phyloP scores from a whole-genome alignment of 2,888 invertebrate species.

The Boloria euphrosyne region DNA sequence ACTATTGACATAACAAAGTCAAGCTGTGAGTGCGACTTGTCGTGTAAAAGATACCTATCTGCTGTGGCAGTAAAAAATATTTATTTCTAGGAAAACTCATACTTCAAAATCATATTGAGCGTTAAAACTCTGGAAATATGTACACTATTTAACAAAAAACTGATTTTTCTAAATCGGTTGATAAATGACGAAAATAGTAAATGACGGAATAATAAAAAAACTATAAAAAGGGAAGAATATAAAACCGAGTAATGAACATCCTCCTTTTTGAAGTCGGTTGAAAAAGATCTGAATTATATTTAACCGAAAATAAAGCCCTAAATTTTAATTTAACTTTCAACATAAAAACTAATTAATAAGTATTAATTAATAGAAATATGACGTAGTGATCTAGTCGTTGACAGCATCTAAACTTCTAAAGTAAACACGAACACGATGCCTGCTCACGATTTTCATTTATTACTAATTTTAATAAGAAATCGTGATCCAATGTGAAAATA shows the following conservation, averaged over 20 bases:
- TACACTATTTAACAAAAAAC: too few species aligned
- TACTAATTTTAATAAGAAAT: constrained; percentile 2
- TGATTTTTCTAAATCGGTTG: too few species aligned
- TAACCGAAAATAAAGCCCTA: too few species aligned
- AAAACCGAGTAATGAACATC: too few species aligned
- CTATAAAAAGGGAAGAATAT: too few species aligned
- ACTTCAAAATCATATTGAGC: too few species aligned
- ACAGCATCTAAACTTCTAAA: constrained; percentile 21
- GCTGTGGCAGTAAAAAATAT: neutral
- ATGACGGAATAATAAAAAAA: too few species aligned
- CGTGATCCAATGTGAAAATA: constrained; percentile 5
- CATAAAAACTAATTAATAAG: neutral
- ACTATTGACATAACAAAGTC: constrained; percentile 9
- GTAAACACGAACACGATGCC: constrained; percentile 22
- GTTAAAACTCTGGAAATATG: too few species aligned
- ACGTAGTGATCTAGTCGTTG: neutral
- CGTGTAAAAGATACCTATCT: neutral
- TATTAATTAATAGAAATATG: too few species aligned
- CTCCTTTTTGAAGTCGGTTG: too few species aligned
- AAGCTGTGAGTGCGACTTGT: constrained; percentile 1
- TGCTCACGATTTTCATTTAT: constrained; percentile 27
- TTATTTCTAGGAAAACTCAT: neutral
- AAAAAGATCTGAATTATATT: too few species aligned
- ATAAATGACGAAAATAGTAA: too few species aligned
- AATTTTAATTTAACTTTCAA: neutral